Evolutionary conservation across 2,113 vertebrate genomes (phyloP).

Genomic region (Dasyprocta punctata): DNA sequence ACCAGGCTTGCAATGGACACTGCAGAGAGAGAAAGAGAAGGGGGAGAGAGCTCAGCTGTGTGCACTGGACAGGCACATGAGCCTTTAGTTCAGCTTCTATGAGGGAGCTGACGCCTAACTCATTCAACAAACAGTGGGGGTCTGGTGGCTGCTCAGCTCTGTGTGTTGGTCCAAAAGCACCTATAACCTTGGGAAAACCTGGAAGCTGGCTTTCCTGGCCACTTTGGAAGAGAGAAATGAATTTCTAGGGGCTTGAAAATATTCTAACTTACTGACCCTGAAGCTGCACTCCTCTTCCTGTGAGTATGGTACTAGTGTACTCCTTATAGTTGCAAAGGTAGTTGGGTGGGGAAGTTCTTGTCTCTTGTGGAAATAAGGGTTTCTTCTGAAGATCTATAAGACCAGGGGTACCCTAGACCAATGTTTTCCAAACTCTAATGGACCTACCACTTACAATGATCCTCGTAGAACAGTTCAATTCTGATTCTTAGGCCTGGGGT

Average conservation of each 20-base stretch:
- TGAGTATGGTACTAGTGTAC: not conserved
- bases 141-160: not conserved
- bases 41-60: conserved; percentile 62
- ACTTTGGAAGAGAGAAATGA: not conserved
- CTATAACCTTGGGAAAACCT: not conserved
- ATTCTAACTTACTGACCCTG: not conserved
- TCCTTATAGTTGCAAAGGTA: not conserved
- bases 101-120: not conserved
- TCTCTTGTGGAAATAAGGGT: not conserved
- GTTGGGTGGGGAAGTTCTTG: not conserved
- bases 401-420: not conserved
- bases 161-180: not conserved
- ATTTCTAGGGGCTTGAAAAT: not conserved
- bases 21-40: conserved; percentile 80
- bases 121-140: not conserved
- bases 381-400: not conserved
- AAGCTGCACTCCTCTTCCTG: not conserved
- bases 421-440: not conserved
- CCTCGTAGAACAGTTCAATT: not conserved
- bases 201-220: not conserved
- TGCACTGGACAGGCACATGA: not conserved
- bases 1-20: conserved; percentile 99
- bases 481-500: not conserved
- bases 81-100: conserved; percentile 6
- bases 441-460: not conserved